Evolutionary conservation across 1,140 invertebrate genomes (phyloP).

Genomic region (Drosophila nigrodunni): DNA sequence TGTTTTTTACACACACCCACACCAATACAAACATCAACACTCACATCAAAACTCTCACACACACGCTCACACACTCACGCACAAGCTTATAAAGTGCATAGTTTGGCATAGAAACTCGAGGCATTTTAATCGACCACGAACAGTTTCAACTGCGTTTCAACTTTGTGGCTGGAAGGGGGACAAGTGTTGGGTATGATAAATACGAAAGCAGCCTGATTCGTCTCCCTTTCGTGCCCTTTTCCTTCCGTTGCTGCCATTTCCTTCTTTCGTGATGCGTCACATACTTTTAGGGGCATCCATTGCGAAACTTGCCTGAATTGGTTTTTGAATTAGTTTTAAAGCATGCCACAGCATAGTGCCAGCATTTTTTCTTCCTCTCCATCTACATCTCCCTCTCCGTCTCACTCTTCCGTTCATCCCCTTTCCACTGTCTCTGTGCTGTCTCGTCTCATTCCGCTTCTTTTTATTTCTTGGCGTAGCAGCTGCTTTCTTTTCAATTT

Average conservation of each 20-base stretch:
- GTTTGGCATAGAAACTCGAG: constrained; percentile 31
- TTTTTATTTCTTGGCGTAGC: constrained; percentile 1
- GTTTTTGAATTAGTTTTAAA: constrained; percentile 53
- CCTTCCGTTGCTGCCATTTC: background rate
- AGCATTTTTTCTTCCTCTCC: background rate
- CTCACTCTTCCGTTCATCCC: background rate
- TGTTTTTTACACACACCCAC: constrained; percentile 9
- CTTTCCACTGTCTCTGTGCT: constrained; percentile 5
- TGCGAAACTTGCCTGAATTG: constrained; percentile 37
- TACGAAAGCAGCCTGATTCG: constrained; percentile 11
- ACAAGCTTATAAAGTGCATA: constrained; percentile 17
- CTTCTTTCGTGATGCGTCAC: constrained; percentile 38
- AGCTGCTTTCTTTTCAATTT: constrained; percentile 48
- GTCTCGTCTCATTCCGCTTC: constrained; percentile 19
- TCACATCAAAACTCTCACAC: background rate
- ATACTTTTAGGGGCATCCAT: constrained; percentile 36
- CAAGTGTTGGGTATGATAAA: constrained; percentile 1
- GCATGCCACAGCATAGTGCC: constrained; percentile 30
- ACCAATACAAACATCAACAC: background rate
- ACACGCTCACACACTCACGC: constrained; percentile 12
- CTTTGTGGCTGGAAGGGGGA: constrained; percentile 25
- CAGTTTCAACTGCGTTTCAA: constrained; percentile 38
- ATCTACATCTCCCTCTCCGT: background rate
- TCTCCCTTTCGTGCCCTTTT: background rate
- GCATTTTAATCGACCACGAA: constrained; percentile 54